These are phyloP conservation scores for Melopsittacus undulatus DNA, from an alignment of 2,797 vertebrate genomes.

Conservation along the genomic window DNA sequence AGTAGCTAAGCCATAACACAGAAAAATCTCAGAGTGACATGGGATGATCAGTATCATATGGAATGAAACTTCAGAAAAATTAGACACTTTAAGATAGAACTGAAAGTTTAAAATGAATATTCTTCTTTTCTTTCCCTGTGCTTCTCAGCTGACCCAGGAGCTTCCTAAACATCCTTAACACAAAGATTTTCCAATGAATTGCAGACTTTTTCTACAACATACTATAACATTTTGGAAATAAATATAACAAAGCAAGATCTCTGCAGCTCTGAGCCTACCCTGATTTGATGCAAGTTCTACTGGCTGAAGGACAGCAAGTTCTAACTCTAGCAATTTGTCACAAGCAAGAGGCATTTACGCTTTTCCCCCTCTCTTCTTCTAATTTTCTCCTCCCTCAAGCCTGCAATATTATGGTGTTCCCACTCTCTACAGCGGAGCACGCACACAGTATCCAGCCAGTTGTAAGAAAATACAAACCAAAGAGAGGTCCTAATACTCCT, in stretches of 20 bases:
- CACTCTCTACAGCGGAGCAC: not conserved
- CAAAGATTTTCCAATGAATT: not conserved
- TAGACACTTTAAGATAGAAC: not conserved
- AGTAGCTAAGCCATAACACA: not conserved
- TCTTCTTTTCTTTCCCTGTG: not conserved
- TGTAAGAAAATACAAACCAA: not conserved
- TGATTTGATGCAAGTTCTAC: not conserved
- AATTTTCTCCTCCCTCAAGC: not conserved
- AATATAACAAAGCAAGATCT: not conserved
- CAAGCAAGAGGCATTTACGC: not conserved
- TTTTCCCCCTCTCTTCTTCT: not conserved
- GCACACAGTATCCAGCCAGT: not conserved
- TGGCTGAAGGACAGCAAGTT: not conserved
- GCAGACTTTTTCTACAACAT: not conserved
- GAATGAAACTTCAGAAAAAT: slow-evolving; percentile 10
- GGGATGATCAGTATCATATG: slow-evolving; percentile 3
- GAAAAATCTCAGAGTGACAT: not conserved
- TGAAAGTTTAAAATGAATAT: not conserved
- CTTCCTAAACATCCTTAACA: not conserved
- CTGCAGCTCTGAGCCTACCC: not conserved
- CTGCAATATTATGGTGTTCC: not conserved
- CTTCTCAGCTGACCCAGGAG: not conserved
- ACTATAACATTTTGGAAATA: not conserved
- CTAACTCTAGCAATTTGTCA: not conserved
- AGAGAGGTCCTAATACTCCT: not conserved